Percentiles rank a stretch among this genome's conserved stretches.
These are phyloP conservation scores for Holothuria leucospilota DNA, from an alignment of 53 echinoderm and acorn worm species.

Conservation along the genomic window DNA sequence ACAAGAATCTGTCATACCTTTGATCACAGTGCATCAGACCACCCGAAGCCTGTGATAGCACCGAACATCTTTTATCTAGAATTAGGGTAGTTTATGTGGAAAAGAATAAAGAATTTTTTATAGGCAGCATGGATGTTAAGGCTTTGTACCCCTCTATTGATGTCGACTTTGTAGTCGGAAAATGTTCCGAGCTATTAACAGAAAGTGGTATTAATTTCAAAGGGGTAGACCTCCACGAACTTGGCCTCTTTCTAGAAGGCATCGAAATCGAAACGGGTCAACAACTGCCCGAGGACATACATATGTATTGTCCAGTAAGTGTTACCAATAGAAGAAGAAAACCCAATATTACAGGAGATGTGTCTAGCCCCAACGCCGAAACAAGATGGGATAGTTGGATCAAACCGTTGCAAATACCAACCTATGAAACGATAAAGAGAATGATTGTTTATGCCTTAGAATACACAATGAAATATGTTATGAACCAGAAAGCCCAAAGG, in stretches of 20 bases:
- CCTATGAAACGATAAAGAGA: too few relatives aligned
- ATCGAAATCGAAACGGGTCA: background rate
- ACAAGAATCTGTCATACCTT: conserved; percentile 26
- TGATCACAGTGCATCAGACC: conserved; percentile 30
- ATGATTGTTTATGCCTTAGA: too few relatives aligned
- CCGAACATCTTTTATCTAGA: conserved; percentile 37
- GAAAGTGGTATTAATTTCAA: background rate
- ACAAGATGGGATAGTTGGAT: background rate
- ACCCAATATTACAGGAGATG: background rate
- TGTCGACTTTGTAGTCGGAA: background rate
- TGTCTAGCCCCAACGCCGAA: too few relatives aligned
- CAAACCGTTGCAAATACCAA: background rate
- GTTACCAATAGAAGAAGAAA: background rate
- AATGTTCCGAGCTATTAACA: background rate
- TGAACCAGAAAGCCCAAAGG: too few relatives aligned
- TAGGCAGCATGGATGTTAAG: background rate
- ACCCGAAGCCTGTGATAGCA: conserved; percentile 41
- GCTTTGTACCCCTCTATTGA: background rate
- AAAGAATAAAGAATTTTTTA: background rate
- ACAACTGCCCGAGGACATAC: background rate
- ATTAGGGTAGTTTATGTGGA: background rate
- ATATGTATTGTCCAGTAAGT: background rate
- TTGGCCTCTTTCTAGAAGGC: too few relatives aligned
- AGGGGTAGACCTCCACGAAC: too few relatives aligned
- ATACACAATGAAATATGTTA: too few relatives aligned